These are phyloP conservation scores for Sebastes goodei DNA, from an alignment of 2,797 vertebrate species.

Conservation along the genomic window DNA sequence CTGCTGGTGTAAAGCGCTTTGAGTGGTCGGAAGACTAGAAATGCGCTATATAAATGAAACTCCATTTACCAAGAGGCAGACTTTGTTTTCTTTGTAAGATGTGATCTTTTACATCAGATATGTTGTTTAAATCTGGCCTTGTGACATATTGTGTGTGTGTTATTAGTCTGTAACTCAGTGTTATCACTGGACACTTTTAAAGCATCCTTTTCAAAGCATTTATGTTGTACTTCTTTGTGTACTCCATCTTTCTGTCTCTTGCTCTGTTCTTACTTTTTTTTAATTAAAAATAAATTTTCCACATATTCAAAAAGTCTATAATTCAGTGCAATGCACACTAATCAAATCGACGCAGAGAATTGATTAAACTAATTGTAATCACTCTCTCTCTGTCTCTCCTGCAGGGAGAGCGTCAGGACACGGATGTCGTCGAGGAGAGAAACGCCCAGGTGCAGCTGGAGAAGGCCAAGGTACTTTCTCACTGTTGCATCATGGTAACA, in stretches of 20 bases:
- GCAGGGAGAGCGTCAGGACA: slow-evolving; percentile 83
- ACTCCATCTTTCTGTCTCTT: neutral
- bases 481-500: slow-evolving; percentile 17
- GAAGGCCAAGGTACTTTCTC: slow-evolving; percentile 91
- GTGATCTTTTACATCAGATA: neutral
- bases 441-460: slow-evolving; percentile 98
- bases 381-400: neutral
- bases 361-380: neutral
- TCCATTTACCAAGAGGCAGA: no score
- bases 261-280: neutral
- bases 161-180: neutral
- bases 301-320: neutral
- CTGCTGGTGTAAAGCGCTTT: no score
- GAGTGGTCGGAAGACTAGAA: no score
- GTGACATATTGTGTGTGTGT: neutral
- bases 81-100: neutral
- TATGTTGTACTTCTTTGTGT: neutral
- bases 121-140: neutral
- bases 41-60: no score
- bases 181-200: neutral
- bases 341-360: neutral
- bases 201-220: neutral
- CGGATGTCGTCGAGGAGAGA: slow-evolving; percentile 88
- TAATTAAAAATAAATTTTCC: neutral
- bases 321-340: neutral